A percentile compares a stretch with the other conserved stretches of the same genome.
Conservation (phyloP, 2,888 invertebrate genomes). For the Galerucella pusilla region DNA sequence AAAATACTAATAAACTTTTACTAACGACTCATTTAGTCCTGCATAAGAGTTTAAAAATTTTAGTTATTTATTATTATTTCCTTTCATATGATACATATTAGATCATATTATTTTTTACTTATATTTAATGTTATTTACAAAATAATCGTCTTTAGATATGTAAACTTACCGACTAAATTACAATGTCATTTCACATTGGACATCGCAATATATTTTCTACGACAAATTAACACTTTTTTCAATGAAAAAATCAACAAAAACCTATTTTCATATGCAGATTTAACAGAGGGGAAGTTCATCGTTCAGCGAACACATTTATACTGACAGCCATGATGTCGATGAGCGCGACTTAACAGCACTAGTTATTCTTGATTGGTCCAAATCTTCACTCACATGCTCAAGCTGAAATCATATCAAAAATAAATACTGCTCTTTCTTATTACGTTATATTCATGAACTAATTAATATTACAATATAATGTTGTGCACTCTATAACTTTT, state of each 20-base stretch:
- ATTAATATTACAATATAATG: neutral
- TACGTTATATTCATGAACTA: neutral
- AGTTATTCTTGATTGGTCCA: conserved; percentile 75
- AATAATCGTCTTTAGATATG: conserved; percentile 5
- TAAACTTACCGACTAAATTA: conserved; percentile 50
- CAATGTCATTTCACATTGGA: conserved; percentile 51
- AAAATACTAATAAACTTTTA: conserved; percentile 9
- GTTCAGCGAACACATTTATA: conserved; percentile 93
- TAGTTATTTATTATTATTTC: conserved; percentile 34
- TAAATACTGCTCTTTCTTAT: neutral
- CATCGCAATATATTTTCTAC: conserved; percentile 61
- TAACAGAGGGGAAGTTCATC: conserved; percentile 87
- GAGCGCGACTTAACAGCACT: conserved; percentile 85
- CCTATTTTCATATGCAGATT: conserved; percentile 61
- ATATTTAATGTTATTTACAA: conserved; percentile 12
- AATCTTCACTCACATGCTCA: conserved; percentile 42
- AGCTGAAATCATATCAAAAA: neutral
- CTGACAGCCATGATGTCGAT: conserved; percentile 95
- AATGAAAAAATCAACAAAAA: conserved; percentile 56
- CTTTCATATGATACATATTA: conserved; percentile 31
- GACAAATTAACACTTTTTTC: conserved; percentile 53
- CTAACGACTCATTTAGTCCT: conserved; percentile 6
- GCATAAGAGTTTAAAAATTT: conserved; percentile 32
- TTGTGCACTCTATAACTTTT: neutral
- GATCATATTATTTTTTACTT: conserved; percentile 15